A percentile compares a stretch with the other conserved stretches of the same genome.
Conservation (phyloP, 1,140 invertebrate genomes). For the Matsumurasca onukii region DNA sequence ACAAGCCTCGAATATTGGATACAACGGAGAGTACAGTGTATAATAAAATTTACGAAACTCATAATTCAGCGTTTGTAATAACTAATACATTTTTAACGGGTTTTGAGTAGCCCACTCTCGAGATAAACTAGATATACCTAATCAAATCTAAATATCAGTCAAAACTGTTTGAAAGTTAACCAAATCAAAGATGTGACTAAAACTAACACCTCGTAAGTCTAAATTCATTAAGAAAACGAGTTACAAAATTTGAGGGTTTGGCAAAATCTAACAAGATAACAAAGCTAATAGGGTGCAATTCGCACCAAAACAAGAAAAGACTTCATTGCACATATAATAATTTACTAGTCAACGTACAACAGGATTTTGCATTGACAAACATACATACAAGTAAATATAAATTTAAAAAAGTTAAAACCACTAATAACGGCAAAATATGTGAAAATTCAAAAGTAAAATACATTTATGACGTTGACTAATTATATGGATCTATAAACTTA, state of each 20-base stretch:
- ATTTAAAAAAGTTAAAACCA: not conserved
- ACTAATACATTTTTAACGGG: no score
- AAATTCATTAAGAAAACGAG: not conserved
- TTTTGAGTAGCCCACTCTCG: no score
- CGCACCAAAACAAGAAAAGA: not conserved
- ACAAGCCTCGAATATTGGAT: no score
- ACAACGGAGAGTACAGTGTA: no score
- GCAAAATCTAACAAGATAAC: not conserved
- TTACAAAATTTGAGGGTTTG: not conserved
- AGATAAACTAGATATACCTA: no score
- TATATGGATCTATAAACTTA: no score
- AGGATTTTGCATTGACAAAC: not conserved
- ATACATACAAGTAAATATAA: not conserved
- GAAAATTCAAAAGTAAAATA: not conserved
- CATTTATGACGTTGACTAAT: not conserved
- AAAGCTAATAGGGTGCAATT: not conserved
- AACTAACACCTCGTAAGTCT: not conserved
- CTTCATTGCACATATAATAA: not conserved
- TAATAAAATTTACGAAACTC: no score
- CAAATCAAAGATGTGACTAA: no score
- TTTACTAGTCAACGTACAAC: not conserved
- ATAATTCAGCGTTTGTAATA: no score
- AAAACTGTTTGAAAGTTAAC: no score
- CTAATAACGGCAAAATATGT: not conserved
- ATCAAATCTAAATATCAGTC: no score